phyloP scores from a whole-genome alignment of 2,113 vertebrate species.

The mouse (Mus musculus) region DNA sequence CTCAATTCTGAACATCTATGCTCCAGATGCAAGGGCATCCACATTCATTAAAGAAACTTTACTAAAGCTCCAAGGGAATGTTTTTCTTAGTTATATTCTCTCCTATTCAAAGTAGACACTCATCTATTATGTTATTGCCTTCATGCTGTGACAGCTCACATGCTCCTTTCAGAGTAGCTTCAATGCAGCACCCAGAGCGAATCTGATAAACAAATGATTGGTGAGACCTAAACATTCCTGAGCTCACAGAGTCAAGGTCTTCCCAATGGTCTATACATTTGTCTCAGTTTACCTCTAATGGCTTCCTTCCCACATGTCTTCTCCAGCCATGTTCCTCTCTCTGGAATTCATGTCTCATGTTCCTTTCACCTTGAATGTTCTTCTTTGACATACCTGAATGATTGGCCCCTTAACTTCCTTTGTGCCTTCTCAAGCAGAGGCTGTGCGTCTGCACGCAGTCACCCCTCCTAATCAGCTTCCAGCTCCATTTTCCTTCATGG shows the following conservation, averaged over 20 bases:
- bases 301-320: not conserved
- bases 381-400: not conserved
- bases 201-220: not conserved
- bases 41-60: too few relatives aligned
- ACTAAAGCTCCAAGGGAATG: not conserved
- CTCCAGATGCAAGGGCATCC: too few relatives aligned
- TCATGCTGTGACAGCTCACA: not conserved
- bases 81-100: not conserved
- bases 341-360: not conserved
- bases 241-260: not conserved
- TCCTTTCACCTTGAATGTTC: not conserved
- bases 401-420: not conserved
- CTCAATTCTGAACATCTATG: too few relatives aligned
- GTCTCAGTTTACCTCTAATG: not conserved
- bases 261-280: not conserved
- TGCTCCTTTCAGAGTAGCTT: not conserved
- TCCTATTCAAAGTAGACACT: not conserved
- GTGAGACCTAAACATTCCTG: not conserved
- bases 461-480: not conserved
- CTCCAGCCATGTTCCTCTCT: not conserved
- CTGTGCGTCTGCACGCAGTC: accelerated
- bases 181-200: not conserved
- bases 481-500: not conserved
- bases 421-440: not conserved
- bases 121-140: not conserved